These are phyloP conservation scores for Peucedramus taeniatus DNA, from an alignment of 2,113 vertebrate species.

Conservation along the genomic window DNA sequence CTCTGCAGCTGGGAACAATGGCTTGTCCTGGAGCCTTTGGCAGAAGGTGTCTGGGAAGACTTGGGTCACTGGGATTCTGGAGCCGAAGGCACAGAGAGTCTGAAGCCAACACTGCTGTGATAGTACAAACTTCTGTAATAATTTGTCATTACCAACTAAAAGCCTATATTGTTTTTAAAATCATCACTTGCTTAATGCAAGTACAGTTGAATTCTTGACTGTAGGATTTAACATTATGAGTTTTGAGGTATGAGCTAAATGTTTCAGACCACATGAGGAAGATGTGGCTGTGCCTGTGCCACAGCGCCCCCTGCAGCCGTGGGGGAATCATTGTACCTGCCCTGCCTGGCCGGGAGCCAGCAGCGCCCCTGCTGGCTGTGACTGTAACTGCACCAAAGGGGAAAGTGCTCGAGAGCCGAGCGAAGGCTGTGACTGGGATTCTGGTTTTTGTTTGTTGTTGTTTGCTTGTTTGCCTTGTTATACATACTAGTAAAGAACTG, in stretches of 20 bases:
- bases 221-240: not conserved
- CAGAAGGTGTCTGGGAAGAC: not conserved
- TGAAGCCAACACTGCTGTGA: not conserved
- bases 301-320: not conserved
- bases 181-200: not conserved
- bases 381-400: fast-evolving
- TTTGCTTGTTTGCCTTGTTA: not conserved
- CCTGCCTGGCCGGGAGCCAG: fast-evolving
- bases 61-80: not conserved
- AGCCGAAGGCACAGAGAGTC: not conserved
- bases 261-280: not conserved
- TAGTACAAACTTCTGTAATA: not conserved
- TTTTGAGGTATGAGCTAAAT: not conserved
- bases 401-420: fast-evolving
- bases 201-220: not conserved
- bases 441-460: no score
- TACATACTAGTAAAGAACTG: not conserved
- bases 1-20: fast-evolving
- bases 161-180: not conserved
- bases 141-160: not conserved
- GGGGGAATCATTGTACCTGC: not conserved
- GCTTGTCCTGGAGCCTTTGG: not conserved
- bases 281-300: fast-evolving
- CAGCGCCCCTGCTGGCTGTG: not conserved
- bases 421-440: fast-evolving